Percentiles rank a stretch among this genome's conserved stretches.
Conservation (phyloP, 2,797 vertebrate species). For the Lepus townsendii region DNA sequence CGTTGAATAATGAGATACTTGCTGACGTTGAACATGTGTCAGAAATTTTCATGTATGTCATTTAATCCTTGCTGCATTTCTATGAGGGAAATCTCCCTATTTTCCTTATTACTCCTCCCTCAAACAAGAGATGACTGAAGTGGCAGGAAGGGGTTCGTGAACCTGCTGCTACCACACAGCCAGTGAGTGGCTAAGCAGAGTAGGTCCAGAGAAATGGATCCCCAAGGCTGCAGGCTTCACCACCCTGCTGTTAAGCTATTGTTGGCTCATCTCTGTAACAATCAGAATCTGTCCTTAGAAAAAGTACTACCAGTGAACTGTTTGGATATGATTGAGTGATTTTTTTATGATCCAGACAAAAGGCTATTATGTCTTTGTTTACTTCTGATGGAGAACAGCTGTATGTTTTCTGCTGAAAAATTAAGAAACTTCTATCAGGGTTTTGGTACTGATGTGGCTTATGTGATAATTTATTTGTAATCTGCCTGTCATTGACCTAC, state of each 20-base stretch:
- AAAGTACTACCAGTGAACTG: fast-evolving
- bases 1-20: neutral
- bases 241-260: fast-evolving
- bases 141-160: neutral
- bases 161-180: neutral
- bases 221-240: neutral
- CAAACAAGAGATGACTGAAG: neutral
- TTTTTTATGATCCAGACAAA: slow-evolving; percentile 12
- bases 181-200: neutral
- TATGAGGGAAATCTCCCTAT: neutral
- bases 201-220: neutral
- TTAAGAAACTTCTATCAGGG: slow-evolving; percentile 24
- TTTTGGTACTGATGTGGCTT: neutral
- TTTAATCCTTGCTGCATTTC: neutral
- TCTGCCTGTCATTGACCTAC: slow-evolving; percentile 51
- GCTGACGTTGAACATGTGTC: neutral
- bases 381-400: slow-evolving; percentile 43
- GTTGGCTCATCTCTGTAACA: neutral
- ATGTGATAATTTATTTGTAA: neutral
- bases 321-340: neutral
- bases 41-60: neutral
- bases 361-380: neutral
- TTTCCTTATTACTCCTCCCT: neutral
- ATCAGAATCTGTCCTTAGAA: neutral
- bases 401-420: neutral